Evolutionary conservation across 1,140 invertebrate genomes (phyloP), one percentile per base, ranked within the genome.

Genomic region (Calephelis virginiensis): DNA sequence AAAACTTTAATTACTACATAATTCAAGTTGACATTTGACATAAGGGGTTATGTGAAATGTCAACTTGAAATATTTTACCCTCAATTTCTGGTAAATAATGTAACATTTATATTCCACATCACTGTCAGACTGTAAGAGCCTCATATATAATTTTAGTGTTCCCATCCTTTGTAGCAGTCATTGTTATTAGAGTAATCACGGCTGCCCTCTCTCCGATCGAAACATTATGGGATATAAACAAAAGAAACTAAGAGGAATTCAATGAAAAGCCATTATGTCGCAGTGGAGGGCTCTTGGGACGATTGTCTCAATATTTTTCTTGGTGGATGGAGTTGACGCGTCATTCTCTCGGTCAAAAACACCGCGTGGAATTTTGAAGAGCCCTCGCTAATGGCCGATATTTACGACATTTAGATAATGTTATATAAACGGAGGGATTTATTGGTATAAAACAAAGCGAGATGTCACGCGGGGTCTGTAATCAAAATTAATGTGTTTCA

Each of bases 281-380:
- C 78, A 68, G 80, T 76, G 77, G 70, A 89, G 88, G 75, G 84
- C 87, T 76, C 87, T 88, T 77, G 60, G 63, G 72, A 63, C 79
- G 82, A 84, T 88, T 89, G 88, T 88, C 88, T 87, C 85, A 91
- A 89, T 91, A 89, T 91, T 91, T 91, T 91, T 89, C 88, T 89
- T 88, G 67, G 77, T 81, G 77, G 81, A 80, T 83, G 75, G 77
- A 83, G 83, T 83, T 85, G 85, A 85, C 80, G 81, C 80, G 88
- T 89, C 85, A 90, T 81, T 87, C 82, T 76, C 74, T 75, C 71
- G 76, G 76, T 86, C 81, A 84, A 85, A 88, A 82, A 85, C 77
- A 69, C 86, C 86, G 87, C 80, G 68, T 77, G 83, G 83, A 83
- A 87, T 90, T 89, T 82, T 86, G 80, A 87, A 86, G 85, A 80